Evolutionary conservation across 2,797 vertebrate species (phyloP), one percentile per base, ranked within the genome.

Genomic region (Dallia pectoralis): DNA sequence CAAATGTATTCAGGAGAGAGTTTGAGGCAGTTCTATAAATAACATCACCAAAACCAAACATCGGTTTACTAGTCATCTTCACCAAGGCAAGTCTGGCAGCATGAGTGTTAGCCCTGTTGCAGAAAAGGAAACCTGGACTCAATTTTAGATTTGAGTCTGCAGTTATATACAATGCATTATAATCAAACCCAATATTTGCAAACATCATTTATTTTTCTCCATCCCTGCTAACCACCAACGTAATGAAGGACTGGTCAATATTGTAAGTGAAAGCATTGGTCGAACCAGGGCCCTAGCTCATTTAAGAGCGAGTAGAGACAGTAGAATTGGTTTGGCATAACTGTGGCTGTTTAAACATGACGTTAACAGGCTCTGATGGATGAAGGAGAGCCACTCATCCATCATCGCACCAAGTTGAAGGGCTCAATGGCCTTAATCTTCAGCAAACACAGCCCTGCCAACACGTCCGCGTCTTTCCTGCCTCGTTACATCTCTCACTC

Each of bases 361-460:
- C 86, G 87, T 86, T 89, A 90, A 89, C 86, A 85, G 84, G 78
- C 79, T 69, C 75, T 92, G 89, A 92, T 89, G 88, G 87, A 92
- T 91, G 87, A 84, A 82, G 81, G 72, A 67, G 81, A 76, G 63
- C 69, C 71, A 2, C 89, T 87, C 85, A 92, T 90, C 88, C 87
- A 86, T 91, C 88, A 90, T 86, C 80, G 81, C 67, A 87, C 81
- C 72, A 73, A 82, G 86, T 86, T 89, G 87, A 91, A 90, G 82
- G 85, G 86, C 87, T 88, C 87, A 89, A 90, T 83, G 85, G 87
- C 81, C 82, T 89, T 90, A 90, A 91, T 91, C 90, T 87, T 89
- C 88, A 33, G 63, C 88, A 89, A 91, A 91, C 89, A 88, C 83
- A 86, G 83, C 85, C 87, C 89, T 82, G 82, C 83, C 86, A 77